These are phyloP conservation scores for Platerodrilus igneus DNA, from an alignment of 2,888 invertebrate genomes.

Conservation along the genomic window DNA sequence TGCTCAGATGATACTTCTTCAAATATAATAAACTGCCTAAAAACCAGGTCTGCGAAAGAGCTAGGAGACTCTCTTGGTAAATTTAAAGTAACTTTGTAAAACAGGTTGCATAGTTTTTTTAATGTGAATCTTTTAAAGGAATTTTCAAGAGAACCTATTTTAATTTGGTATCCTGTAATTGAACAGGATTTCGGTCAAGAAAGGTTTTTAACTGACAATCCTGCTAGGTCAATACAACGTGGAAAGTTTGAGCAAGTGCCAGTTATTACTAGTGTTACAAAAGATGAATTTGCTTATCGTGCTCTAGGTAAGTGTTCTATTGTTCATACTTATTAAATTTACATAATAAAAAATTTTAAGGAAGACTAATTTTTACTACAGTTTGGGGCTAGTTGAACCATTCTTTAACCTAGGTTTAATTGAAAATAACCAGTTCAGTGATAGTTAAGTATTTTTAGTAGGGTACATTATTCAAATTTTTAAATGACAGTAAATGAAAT, in stretches of 20 bases:
- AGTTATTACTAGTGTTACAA: slow-evolving; percentile 59
- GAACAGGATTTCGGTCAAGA: slow-evolving; percentile 62
- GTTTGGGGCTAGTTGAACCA: too few species aligned
- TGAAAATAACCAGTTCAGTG: neutral
- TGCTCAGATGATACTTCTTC: slow-evolving; percentile 55
- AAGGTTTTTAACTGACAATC: slow-evolving; percentile 57
- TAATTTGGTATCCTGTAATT: slow-evolving; percentile 58
- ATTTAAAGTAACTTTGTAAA: slow-evolving; percentile 45
- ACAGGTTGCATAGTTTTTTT: neutral
- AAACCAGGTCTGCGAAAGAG: slow-evolving; percentile 50
- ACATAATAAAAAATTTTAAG: too few species aligned
- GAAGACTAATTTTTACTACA: too few species aligned
- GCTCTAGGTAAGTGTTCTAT: slow-evolving; percentile 56
- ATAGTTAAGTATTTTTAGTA: too few species aligned
- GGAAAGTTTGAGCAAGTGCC: slow-evolving; percentile 59
- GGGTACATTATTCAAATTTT: too few species aligned
- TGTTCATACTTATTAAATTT: too few species aligned
- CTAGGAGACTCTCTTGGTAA: slow-evolving; percentile 49
- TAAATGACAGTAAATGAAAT: too few species aligned
- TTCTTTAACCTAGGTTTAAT: too few species aligned
- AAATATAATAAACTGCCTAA: slow-evolving; percentile 58
- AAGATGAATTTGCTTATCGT: slow-evolving; percentile 60
- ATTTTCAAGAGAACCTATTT: slow-evolving; percentile 51
- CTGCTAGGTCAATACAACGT: slow-evolving; percentile 52
- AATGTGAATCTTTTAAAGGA: slow-evolving; percentile 42